A percentile compares a stretch with the other conserved stretches of the same genome.
Evolutionary conservation across 2,888 invertebrate species (phyloP).

Genomic region (Altica lythri): DNA sequence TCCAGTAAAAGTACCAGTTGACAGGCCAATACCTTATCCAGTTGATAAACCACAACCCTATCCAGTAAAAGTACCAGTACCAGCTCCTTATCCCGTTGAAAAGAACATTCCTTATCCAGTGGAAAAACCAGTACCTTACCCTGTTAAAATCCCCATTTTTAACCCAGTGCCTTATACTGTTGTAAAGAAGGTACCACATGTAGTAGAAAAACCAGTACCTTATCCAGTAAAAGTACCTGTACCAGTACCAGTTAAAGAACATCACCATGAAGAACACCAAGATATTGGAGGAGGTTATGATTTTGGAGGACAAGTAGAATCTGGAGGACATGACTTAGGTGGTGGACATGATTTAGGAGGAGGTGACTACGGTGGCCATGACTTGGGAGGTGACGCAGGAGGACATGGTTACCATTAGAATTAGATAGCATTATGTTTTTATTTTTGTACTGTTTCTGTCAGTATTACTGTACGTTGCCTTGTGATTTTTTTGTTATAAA

Average conservation of each 20-base stretch:
- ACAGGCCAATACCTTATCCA: slow-evolving; percentile 73
- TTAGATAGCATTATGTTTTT: slow-evolving; percentile 28
- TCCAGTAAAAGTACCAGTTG: slow-evolving; percentile 70
- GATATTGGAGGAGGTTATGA: slow-evolving; percentile 39
- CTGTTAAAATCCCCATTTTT: slow-evolving; percentile 64
- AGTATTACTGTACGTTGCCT: slow-evolving; percentile 48
- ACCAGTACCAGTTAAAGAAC: slow-evolving; percentile 61
- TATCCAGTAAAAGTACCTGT: slow-evolving; percentile 73
- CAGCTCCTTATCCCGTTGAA: slow-evolving; percentile 72
- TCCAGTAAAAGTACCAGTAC: slow-evolving; percentile 73
- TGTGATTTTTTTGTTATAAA: slow-evolving; percentile 48
- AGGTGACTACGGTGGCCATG: slow-evolving; percentile 36
- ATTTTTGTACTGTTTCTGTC: slow-evolving; percentile 41
- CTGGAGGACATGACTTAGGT: slow-evolving; percentile 36
- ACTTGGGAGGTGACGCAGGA: slow-evolving; percentile 24
- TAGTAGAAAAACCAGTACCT: slow-evolving; percentile 65
- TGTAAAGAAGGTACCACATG: slow-evolving; percentile 52
- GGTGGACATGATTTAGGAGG: slow-evolving; percentile 41
- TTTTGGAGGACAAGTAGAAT: slow-evolving; percentile 38
- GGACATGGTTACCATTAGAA: slow-evolving; percentile 37
- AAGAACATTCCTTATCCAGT: slow-evolving; percentile 69
- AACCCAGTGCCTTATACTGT: slow-evolving; percentile 68
- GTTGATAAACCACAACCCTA: slow-evolving; percentile 81
- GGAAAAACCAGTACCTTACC: slow-evolving; percentile 71
- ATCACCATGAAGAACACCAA: slow-evolving; percentile 35